phyloP scores from a whole-genome alignment of 2,888 invertebrate genomes.

The Euphydryas editha region DNA sequence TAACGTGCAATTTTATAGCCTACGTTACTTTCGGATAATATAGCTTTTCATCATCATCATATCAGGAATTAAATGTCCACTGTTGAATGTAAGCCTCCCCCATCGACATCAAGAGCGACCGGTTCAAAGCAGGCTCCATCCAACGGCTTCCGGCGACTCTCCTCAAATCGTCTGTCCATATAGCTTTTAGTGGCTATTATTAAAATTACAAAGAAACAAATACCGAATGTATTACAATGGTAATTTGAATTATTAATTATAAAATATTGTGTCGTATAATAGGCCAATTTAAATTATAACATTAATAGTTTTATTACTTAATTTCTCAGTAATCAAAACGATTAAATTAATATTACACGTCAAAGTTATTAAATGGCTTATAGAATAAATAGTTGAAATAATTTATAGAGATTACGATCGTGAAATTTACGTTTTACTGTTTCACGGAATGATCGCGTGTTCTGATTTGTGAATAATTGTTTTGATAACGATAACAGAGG shows the following conservation, averaged over 20 bases:
- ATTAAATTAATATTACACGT: conserved; percentile 1
- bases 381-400: conserved; percentile 8
- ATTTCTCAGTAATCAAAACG: conserved; percentile 1
- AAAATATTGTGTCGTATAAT: background rate
- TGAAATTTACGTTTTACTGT: conserved; percentile 16
- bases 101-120: too few species aligned
- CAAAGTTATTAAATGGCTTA: conserved; percentile 2
- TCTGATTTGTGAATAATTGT: background rate
- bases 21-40: background rate
- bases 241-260: too few species aligned
- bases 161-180: too few species aligned
- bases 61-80: too few species aligned
- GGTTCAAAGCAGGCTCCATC: too few species aligned
- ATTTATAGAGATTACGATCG: conserved; percentile 22
- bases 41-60: too few species aligned
- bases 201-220: too few species aligned
- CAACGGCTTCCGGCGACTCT: too few species aligned
- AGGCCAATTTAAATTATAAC: background rate
- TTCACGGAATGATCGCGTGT: conserved; percentile 23
- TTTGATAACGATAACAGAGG: conserved; percentile 2
- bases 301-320: background rate
- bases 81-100: too few species aligned
- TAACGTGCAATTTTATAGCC: background rate
- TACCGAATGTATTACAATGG: too few species aligned
- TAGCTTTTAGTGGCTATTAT: too few species aligned